Conservation (phyloP, 1,140 invertebrate species). For the Aphelinus atriplicis region DNA sequence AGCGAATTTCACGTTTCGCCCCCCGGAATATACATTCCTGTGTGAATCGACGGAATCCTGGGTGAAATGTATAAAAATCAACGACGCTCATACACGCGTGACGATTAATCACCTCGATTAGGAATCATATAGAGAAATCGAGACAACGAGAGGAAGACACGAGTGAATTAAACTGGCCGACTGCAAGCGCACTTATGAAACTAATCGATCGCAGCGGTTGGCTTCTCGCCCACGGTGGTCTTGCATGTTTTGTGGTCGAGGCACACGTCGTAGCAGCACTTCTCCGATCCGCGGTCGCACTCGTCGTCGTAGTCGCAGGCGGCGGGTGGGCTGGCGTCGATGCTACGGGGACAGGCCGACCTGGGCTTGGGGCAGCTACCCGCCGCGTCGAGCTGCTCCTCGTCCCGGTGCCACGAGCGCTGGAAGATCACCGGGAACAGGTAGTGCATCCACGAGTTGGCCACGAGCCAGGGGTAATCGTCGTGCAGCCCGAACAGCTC, state of each 20-base stretch:
- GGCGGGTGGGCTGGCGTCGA: constrained; percentile 43
- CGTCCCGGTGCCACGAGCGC: not conserved
- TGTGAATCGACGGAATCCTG: no score
- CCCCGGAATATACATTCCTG: no score
- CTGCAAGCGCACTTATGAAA: no score
- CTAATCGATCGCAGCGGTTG: no score
- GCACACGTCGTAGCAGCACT: constrained; percentile 54
- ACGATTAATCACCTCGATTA: no score
- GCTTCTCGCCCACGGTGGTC: not conserved
- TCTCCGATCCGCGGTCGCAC: constrained; percentile 34
- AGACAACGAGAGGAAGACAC: no score
- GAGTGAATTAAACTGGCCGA: no score
- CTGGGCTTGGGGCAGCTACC: constrained; percentile 13
- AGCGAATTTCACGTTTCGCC: no score
- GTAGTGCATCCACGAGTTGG: not conserved
- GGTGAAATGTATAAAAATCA: no score
- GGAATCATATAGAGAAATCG: no score
- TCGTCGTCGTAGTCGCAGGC: constrained; percentile 44
- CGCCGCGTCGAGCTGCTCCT: not conserved
- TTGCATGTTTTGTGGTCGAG: constrained; percentile 54
- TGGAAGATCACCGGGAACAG: constrained; percentile 18
- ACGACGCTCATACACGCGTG: no score
- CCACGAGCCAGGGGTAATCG: constrained; percentile 2
- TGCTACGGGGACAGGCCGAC: not conserved
- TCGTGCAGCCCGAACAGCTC: constrained; percentile 2